phyloP scores from a whole-genome alignment of 1,140 invertebrate genomes.

The Pararge aegeria region DNA sequence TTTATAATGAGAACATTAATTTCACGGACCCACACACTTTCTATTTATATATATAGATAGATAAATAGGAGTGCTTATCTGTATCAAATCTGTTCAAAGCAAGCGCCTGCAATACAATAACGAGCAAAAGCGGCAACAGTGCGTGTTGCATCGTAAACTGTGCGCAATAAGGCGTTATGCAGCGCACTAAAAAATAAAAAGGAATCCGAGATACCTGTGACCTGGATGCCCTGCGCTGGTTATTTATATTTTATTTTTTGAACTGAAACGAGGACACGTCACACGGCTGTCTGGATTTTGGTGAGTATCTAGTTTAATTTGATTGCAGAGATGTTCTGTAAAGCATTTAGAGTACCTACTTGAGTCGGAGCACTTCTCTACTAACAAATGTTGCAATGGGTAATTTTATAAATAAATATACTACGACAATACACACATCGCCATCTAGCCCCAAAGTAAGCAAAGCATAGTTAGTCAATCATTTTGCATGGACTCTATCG shows the following conservation, averaged over 20 bases:
- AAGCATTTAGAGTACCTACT: neutral
- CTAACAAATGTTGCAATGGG: no score
- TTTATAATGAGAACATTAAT: no score
- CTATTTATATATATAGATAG: no score
- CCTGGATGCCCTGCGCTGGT: slow-evolving; percentile 29
- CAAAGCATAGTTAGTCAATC: no score
- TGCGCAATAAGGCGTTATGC: slow-evolving; percentile 54
- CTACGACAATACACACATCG: no score
- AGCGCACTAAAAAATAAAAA: slow-evolving; percentile 45
- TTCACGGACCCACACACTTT: no score
- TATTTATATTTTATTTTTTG: slow-evolving; percentile 26
- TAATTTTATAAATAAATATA: no score
- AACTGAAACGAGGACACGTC: slow-evolving; percentile 15
- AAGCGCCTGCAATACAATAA: slow-evolving; percentile 68
- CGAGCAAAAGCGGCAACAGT: slow-evolving; percentile 54
- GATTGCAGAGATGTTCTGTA: neutral
- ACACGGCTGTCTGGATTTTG: slow-evolving; percentile 17
- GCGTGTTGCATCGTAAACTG: slow-evolving; percentile 68
- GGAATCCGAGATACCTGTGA: slow-evolving; percentile 36
- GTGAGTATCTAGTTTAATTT: slow-evolving; percentile 18
- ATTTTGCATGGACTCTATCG: no score
- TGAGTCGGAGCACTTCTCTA: no score
- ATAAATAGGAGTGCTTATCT: no score
- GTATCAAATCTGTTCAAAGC: neutral
- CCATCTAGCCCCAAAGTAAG: no score